Evolutionary conservation across 2,113 vertebrate species (phyloP).

Genomic region (Burhinus oedicnemus): DNA sequence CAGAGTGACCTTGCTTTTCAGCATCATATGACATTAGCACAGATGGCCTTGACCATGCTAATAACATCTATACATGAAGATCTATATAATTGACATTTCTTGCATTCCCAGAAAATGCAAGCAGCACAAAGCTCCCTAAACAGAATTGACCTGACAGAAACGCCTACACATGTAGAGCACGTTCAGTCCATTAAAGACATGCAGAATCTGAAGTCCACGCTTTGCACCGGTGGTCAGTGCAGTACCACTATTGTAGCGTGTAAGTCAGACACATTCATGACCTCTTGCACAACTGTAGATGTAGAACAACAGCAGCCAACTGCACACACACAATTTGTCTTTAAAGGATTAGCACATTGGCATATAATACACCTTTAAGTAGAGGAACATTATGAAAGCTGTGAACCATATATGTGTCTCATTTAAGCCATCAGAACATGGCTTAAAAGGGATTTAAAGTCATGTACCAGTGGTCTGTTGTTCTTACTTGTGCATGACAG

Average conservation of each 20-base stretch:
- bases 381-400: background rate
- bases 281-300: background rate
- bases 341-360: background rate
- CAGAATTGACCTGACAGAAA: background rate
- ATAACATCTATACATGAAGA: background rate
- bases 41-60: background rate
- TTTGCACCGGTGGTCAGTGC: background rate
- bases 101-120: background rate
- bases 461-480: background rate
- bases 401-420: rapidly evolving
- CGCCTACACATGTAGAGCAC: rapidly evolving
- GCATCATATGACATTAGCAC: background rate
- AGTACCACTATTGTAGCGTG: rapidly evolving
- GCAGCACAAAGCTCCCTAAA: background rate
- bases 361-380: background rate
- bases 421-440: background rate
- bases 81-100: background rate
- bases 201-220: rapidly evolving
- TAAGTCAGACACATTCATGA: background rate
- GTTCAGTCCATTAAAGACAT: background rate
- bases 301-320: rapidly evolving
- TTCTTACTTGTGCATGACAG: background rate
- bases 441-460: background rate
- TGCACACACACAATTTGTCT: background rate
- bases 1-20: background rate